Base-by-base conservation (phyloP, 2,113 vertebrate genomes). In the Callorhinus ursinus region DNA sequence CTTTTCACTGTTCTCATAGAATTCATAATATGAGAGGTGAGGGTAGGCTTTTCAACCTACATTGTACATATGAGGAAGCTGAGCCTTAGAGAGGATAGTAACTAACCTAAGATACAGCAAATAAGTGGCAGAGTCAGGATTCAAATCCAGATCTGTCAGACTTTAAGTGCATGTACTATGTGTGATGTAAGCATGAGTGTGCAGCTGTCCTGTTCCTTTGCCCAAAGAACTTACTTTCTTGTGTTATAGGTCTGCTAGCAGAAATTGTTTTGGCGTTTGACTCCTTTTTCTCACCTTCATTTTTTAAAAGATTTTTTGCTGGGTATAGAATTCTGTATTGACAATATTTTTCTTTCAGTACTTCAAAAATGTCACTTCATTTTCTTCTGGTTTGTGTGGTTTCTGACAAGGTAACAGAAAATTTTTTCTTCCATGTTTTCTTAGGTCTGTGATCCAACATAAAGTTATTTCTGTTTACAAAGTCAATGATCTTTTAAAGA, bases 391-490 rank as follows among this genome's bases (percentile, higher is more conserved):
- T 90, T 51, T 90, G 10, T 14, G 22, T 84, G 76, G 39, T 76
- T 49, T 72, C 63, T 71, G 26, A 81, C 24, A 88, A 79, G 31
- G 71, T 57, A 53, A 53, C 33, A 59, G 36, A 80, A 76, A 49
- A 55, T 90, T 74, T 93, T 92, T 86, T 90, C 46, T 79, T 74
- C 5, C 46, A 0, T 80, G 1, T 95, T 72, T 83, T 94, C n/a
- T 85, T 59, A 26, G 69, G 28, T 49, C 65, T 95, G 7, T 81
- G 18, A 59, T 57, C 13, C 16, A 63, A 39, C 46, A 39, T 49
- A 10, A 22, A 82, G 10, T 46, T 46, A 36, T 36, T 96, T 96
- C 88, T 83, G 14, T 79, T 93, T 96, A 36, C 74, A 85, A 2
- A 79, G 4, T 46, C 33, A 26, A 2, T 90, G 84, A 39, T 83